phyloP scores from a whole-genome alignment of 2,888 invertebrate genomes.

The Criorhina ranunculi region DNA sequence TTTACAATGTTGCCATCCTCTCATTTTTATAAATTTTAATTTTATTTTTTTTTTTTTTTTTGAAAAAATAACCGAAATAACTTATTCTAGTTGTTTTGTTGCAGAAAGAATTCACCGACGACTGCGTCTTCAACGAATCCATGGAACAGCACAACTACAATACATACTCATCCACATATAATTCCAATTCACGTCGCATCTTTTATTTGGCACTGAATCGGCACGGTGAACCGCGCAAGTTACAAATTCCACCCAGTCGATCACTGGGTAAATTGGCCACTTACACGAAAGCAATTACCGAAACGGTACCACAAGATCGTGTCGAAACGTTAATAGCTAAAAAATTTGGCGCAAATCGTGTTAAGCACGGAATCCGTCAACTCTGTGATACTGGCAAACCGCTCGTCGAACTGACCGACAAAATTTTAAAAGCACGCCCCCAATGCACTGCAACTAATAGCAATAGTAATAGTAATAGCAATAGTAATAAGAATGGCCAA shows the following conservation, averaged over 20 bases:
- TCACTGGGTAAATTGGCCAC: constrained; percentile 90
- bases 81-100: constrained; percentile 85
- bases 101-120: constrained; percentile 93
- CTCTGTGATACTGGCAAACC: constrained; percentile 85
- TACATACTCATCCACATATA: constrained; percentile 91
- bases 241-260: constrained; percentile 88
- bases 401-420: constrained; percentile 83
- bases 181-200: constrained; percentile 89
- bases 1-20: background rate
- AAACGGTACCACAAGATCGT: constrained; percentile 85
- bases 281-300: constrained; percentile 90
- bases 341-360: constrained; percentile 85
- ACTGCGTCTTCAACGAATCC: constrained; percentile 94
- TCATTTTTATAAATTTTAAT: background rate
- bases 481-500: constrained; percentile 79
- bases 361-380: constrained; percentile 84
- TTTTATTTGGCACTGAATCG: constrained; percentile 91
- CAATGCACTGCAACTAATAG: constrained; percentile 82
- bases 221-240: constrained; percentile 89
- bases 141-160: constrained; percentile 94
- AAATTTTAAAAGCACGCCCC: constrained; percentile 84
- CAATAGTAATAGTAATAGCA: constrained; percentile 78
- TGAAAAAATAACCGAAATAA: constrained; percentile 79
- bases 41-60: constrained; percentile 45
- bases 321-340: constrained; percentile 86